Percentiles rank a stretch among this genome's conserved stretches.
Evolutionary conservation across 2,797 vertebrate species (phyloP).

Genomic region (Oreochromis mossambicus): DNA sequence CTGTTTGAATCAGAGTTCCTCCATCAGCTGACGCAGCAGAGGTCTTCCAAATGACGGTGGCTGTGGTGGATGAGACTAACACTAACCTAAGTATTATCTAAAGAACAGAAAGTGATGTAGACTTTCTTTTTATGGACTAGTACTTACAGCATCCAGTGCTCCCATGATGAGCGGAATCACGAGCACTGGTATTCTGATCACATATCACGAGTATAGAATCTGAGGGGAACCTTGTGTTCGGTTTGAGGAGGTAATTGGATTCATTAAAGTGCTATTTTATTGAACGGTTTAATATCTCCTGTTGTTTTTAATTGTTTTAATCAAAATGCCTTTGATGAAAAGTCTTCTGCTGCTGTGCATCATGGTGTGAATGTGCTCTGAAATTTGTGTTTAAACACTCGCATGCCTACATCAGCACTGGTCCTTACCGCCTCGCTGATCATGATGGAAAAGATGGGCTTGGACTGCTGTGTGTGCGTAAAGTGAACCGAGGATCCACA

Average conservation of each 20-base stretch:
- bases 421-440: background rate
- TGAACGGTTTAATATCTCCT: background rate
- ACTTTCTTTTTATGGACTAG: background rate
- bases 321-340: background rate
- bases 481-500: background rate
- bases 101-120: too few species aligned
- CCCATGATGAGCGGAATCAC: background rate
- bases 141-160: background rate
- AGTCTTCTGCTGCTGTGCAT: background rate
- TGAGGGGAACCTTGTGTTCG: background rate
- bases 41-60: too few species aligned
- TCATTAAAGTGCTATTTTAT: background rate
- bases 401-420: background rate
- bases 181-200: background rate
- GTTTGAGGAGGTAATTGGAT: background rate
- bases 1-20: too few species aligned
- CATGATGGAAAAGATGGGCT: background rate
- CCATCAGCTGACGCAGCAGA: too few species aligned
- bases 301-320: background rate
- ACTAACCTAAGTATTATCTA: too few species aligned
- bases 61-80: too few species aligned
- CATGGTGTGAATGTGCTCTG: background rate
- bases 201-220: background rate
- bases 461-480: background rate
- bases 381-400: background rate